A percentile compares a stretch with the other conserved stretches of the same genome.
These are phyloP conservation scores for Thermophis baileyi DNA, from an alignment of 2,113 vertebrate species.

Conservation along the genomic window DNA sequence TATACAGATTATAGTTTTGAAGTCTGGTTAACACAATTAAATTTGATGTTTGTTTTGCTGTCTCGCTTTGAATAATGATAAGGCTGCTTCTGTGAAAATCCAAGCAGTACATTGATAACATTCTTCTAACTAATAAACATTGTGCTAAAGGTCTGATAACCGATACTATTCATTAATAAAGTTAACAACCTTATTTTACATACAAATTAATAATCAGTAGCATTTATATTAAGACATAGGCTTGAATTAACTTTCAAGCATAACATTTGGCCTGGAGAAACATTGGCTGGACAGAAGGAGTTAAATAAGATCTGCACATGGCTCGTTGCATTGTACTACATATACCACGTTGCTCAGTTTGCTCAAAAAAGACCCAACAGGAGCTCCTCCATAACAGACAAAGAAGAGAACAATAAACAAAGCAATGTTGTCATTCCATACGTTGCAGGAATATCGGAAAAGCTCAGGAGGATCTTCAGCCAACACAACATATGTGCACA, in stretches of 20 bases:
- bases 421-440: too few relatives aligned
- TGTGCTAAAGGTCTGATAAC: conserved; percentile 52
- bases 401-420: too few relatives aligned
- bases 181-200: conserved; percentile 50
- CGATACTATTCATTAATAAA: conserved; percentile 48
- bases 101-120: conserved; percentile 59
- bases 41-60: conserved; percentile 65
- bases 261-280: conserved; percentile 8
- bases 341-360: too few relatives aligned
- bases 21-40: conserved; percentile 62
- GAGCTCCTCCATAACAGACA: too few relatives aligned
- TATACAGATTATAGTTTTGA: conserved; percentile 63
- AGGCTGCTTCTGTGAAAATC: conserved; percentile 52
- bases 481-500: too few relatives aligned
- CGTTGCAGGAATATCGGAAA: too few relatives aligned
- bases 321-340: too few relatives aligned
- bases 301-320: background rate
- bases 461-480: too few relatives aligned
- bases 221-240: conserved; percentile 7
- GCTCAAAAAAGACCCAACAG: too few relatives aligned
- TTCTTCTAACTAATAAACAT: conserved; percentile 31
- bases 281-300: background rate
- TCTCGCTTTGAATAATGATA: conserved; percentile 53
- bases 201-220: conserved; percentile 44
- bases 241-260: conserved; percentile 16